Evolutionary conservation across 2,113 vertebrate species (phyloP), one percentile per base, ranked within the genome.

Genomic region (Danionella cerebrum): DNA sequence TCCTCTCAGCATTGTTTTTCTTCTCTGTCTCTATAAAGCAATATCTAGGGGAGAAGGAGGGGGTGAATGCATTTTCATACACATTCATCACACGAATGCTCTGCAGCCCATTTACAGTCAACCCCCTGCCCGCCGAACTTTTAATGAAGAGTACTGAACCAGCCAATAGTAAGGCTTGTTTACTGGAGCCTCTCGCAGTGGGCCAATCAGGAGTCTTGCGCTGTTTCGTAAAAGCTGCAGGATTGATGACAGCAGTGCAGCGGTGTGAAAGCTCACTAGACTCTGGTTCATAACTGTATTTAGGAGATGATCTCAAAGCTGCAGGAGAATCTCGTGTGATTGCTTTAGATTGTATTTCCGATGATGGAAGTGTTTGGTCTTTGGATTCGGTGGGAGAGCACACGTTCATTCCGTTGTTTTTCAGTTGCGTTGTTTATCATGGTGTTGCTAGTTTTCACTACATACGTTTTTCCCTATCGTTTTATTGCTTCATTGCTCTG

Each of bases 191-290:
- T 70, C 71, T 39, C 1, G n/a, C 45, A 0, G 44, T 38, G 22
- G 27, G 71, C 82, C 82, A 81, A 83, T 82, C 59, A 44, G 11
- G 63, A 5, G 1, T 2, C 1, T 1, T 33, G 35, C 1, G 50
- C 75, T n/a, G 8, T 47, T 9, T 4, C 44, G 19, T 53, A 25
- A 71, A 73, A 75, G 69, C 74, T 79, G 73, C 67, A 77, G 79
- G 82, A 86, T 82, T 82, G 81, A 84, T 85, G 81, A 80, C 71
- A 42, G 69, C 69, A 76, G 76, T 79, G 74, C 80, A 77, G 80
- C 80, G 70, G 41, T 66, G 71, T 82, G 80, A 84, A 84, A 76
- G 78, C 82, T 83, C 79, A 67, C 71, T 79, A 64, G 79, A 78
- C 82, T 81, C 79, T 35, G 76, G 16, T 79, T 80, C 79, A 85